These are phyloP conservation scores for Enteromius thamalakanensis DNA, from an alignment of 2,797 vertebrate genomes.

Conservation along the genomic window DNA sequence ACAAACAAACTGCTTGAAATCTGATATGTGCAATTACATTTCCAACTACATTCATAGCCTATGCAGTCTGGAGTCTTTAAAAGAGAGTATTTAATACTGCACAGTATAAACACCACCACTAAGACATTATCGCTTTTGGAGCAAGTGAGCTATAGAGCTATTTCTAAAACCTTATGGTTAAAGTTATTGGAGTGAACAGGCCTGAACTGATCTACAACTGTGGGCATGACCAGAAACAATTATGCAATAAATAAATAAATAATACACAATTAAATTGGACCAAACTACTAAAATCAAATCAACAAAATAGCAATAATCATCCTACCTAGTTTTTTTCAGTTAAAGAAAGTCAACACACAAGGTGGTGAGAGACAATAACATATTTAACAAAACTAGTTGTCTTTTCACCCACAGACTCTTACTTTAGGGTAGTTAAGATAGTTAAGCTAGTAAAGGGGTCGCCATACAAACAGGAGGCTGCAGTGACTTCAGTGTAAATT, in stretches of 20 bases:
- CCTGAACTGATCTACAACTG: not conserved
- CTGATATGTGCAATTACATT: too few relatives aligned
- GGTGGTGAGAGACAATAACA: not conserved
- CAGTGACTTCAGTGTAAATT: not conserved
- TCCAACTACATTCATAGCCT: too few relatives aligned
- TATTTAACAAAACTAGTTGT: not conserved
- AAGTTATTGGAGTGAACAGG: not conserved
- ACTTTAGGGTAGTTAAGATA: not conserved
- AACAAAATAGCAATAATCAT: not conserved
- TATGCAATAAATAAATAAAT: not conserved
- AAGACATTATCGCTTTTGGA: not conserved
- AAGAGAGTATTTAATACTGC: not conserved
- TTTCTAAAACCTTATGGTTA: not conserved
- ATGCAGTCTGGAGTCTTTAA: not conserved
- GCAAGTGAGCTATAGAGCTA: not conserved
- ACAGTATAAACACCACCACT: not conserved
- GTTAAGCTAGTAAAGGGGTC: too few relatives aligned
- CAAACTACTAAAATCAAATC: not conserved
- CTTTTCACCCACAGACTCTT: not conserved
- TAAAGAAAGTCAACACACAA: not conserved
- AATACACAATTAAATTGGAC: not conserved
- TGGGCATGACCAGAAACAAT: not conserved
- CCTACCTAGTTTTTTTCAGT: not conserved
- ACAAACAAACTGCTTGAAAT: too few relatives aligned
- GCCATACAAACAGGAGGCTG: too few relatives aligned